These are phyloP conservation scores for Zaprionus ornatus DNA, from an alignment of 1,140 invertebrate genomes.

Conservation along the genomic window DNA sequence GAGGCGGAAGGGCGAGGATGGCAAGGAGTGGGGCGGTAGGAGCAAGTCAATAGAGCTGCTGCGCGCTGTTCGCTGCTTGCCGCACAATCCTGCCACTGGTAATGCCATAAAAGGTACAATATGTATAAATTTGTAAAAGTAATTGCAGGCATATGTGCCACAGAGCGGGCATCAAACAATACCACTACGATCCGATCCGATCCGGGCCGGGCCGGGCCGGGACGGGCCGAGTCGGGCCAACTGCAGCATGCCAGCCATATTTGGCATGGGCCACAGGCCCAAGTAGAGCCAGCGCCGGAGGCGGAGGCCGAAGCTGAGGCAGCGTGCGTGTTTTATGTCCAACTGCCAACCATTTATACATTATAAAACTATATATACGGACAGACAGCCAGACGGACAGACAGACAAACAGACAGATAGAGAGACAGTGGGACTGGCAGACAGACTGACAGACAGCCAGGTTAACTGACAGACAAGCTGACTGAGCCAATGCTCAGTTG, in stretches of 20 bases:
- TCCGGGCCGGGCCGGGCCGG: conserved; percentile 11
- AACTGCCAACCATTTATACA: conserved; percentile 81
- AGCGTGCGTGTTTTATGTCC: conserved; percentile 79
- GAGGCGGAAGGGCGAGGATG: not conserved
- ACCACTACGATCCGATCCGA: conserved; percentile 28
- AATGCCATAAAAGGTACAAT: conserved; percentile 79
- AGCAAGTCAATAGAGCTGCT: conserved; percentile 55
- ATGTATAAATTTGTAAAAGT: conserved; percentile 84
- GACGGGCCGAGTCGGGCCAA: conserved; percentile 23
- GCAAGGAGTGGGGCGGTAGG: conserved; percentile 1
- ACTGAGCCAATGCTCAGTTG: conserved; percentile 16
- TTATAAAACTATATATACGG: conserved; percentile 77
- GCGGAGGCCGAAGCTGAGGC: conserved; percentile 19
- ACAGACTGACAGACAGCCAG: not conserved
- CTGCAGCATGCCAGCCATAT: conserved; percentile 62
- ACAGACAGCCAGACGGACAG: conserved; percentile 29
- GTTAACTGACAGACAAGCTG: conserved; percentile 13
- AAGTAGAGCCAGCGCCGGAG: conserved; percentile 46
- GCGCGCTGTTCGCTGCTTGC: not conserved
- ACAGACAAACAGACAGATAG: not conserved
- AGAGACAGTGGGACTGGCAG: conserved; percentile 27
- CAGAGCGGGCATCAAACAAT: conserved; percentile 58
- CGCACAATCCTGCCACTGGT: conserved; percentile 59
- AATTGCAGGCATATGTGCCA: conserved; percentile 76
- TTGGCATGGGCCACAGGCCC: conserved; percentile 61